Conservation (phyloP, 2,888 invertebrate genomes). For the Hirtodrosophila trivittata region DNA sequence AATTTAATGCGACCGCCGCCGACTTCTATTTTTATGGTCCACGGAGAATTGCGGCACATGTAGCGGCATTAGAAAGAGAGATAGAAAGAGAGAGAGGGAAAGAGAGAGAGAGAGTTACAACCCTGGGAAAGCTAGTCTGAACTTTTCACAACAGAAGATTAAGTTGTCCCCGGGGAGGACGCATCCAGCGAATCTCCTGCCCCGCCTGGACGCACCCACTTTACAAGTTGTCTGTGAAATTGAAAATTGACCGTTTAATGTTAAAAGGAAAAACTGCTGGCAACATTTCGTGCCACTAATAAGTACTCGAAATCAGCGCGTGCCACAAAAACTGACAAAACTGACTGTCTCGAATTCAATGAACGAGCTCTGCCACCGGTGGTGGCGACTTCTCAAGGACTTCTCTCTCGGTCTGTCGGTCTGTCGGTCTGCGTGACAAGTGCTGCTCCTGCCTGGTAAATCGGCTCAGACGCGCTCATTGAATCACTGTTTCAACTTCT, state of each 20-base stretch:
- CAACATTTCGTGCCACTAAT: slow-evolving; percentile 70
- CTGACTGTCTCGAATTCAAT: too few relatives aligned
- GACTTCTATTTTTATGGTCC: slow-evolving; percentile 70
- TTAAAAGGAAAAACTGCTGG: slow-evolving; percentile 35
- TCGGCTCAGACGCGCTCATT: slow-evolving; percentile 12
- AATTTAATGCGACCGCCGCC: slow-evolving; percentile 62
- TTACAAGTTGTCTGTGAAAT: slow-evolving; percentile 75
- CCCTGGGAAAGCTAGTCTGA: slow-evolving; percentile 65
- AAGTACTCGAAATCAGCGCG: slow-evolving; percentile 62
- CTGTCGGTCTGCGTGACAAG: slow-evolving; percentile 45
- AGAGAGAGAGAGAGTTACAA: slow-evolving; percentile 20
- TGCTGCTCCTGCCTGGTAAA: slow-evolving; percentile 21
- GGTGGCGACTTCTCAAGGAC: too few relatives aligned
- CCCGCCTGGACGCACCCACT: slow-evolving; percentile 29
- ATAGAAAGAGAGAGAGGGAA: slow-evolving; percentile 1
- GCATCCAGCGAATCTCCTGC: neutral
- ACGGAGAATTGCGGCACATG: slow-evolving; percentile 80
- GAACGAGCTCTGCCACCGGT: too few relatives aligned
- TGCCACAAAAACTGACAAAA: neutral
- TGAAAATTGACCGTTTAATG: slow-evolving; percentile 83
- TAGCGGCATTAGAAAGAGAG: slow-evolving; percentile 15
- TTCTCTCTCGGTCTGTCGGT: neutral
- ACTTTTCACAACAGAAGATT: slow-evolving; percentile 78
- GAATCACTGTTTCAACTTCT: neutral
- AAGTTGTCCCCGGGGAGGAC: slow-evolving; percentile 75